These are phyloP conservation scores for Clunio marinus DNA, from an alignment of 2,888 invertebrate genomes.

Conservation along the genomic window DNA sequence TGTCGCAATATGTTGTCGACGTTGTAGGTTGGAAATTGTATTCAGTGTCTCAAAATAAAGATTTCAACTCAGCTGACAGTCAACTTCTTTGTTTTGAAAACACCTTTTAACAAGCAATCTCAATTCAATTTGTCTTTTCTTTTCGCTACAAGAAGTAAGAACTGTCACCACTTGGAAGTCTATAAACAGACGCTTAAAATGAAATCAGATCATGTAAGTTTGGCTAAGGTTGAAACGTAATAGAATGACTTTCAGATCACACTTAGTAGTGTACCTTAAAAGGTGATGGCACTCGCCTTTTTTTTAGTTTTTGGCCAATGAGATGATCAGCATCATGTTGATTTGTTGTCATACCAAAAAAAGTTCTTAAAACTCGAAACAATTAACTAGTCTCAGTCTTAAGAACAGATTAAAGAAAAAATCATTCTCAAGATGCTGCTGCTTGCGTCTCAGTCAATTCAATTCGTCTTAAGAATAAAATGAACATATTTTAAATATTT, in stretches of 20 bases:
- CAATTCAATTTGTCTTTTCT: not conserved
- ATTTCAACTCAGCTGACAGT: not conserved
- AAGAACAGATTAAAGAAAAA: too few relatives aligned
- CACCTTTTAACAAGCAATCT: too few relatives aligned
- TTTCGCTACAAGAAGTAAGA: too few relatives aligned
- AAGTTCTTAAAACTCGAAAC: not conserved
- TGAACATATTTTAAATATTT: too few relatives aligned
- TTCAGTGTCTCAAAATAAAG: not conserved
- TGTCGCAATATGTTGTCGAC: too few relatives aligned
- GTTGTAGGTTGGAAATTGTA: not conserved
- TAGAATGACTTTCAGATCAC: conserved; percentile 31
- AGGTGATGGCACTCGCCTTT: conserved; percentile 9
- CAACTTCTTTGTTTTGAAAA: not conserved
- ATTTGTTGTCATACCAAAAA: conserved; percentile 3
- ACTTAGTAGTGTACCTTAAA: not conserved
- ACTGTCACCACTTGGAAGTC: not conserved
- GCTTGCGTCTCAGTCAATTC: too few relatives aligned
- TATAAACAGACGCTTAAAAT: not conserved
- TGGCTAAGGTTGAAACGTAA: not conserved
- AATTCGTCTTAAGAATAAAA: too few relatives aligned
- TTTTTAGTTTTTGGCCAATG: not conserved
- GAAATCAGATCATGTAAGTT: conserved; percentile 7
- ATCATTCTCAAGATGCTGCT: too few relatives aligned
- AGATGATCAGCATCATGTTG: conserved; percentile 20
- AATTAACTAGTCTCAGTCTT: not conserved